phyloP scores from a whole-genome alignment of 2,797 vertebrate species.

The Enteromius fasciolatus region DNA sequence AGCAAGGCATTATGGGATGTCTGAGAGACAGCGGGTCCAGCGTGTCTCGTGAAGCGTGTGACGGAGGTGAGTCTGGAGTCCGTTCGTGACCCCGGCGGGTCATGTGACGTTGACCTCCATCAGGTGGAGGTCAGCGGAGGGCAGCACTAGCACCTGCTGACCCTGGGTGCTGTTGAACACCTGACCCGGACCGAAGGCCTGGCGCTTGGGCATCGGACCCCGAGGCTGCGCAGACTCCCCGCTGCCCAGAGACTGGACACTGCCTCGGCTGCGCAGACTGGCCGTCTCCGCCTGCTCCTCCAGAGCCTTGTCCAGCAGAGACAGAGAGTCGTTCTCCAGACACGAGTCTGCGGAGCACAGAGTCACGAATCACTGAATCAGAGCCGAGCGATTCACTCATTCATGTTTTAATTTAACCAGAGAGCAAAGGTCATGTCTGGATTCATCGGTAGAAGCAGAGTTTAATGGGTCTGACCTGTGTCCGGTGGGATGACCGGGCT shows the following conservation, averaged over 20 bases:
- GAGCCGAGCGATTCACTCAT: no score
- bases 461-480: slow-evolving; percentile 80
- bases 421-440: not conserved
- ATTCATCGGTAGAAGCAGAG: not conserved
- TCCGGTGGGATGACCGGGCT: slow-evolving; percentile 86
- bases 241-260: slow-evolving; percentile 82
- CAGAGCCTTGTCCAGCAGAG: slow-evolving; percentile 87
- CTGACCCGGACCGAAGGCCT: slow-evolving; percentile 88
- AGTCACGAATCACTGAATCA: not conserved
- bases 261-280: slow-evolving; percentile 87
- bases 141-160: slow-evolving; percentile 90
- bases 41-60: not conserved
- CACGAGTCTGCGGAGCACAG: slow-evolving; percentile 84
- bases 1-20: slow-evolving; percentile 68
- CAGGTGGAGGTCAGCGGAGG: slow-evolving; percentile 91
- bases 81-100: slow-evolving; percentile 63
- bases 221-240: slow-evolving; percentile 71
- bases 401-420: not conserved
- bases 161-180: slow-evolving; percentile 89
- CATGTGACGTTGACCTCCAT: slow-evolving; percentile 96
- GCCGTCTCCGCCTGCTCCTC: slow-evolving; percentile 89
- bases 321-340: slow-evolving; percentile 92
- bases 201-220: slow-evolving; percentile 91
- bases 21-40: slow-evolving; percentile 20
- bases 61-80: slow-evolving; percentile 40